phyloP scores from a whole-genome alignment of 2,888 invertebrate genomes.

The Tuta absoluta region DNA sequence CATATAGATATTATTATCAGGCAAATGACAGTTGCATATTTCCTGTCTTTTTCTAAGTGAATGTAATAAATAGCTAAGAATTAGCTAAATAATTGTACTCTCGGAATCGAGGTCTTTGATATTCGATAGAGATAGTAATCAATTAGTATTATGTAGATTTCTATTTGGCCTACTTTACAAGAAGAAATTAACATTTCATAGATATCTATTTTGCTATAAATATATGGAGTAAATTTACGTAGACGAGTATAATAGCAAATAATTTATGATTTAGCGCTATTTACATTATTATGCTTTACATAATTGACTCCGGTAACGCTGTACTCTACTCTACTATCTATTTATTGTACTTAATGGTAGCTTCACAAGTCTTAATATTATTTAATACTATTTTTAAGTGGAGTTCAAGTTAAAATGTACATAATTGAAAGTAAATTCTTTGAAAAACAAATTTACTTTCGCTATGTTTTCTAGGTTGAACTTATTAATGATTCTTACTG shows the following conservation, averaged over 20 bases:
- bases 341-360: conserved; percentile 74
- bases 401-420: conserved; percentile 3
- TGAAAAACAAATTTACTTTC: neutral
- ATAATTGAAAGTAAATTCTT: neutral
- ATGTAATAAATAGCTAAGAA: too few relatives aligned
- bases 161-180: conserved; percentile 29
- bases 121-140: conserved; percentile 4
- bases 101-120: neutral
- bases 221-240: neutral
- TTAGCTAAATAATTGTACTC: too few relatives aligned
- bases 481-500: conserved; percentile 15
- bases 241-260: conserved; percentile 23
- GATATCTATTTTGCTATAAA: conserved; percentile 10
- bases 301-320: conserved; percentile 73
- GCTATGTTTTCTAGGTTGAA: neutral
- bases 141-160: conserved; percentile 11
- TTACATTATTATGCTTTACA: conserved; percentile 46
- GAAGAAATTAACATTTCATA: conserved; percentile 18
- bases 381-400: conserved; percentile 36
- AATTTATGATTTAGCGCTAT: conserved; percentile 25
- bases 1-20: too few relatives aligned
- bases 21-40: too few relatives aligned
- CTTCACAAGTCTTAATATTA: conserved; percentile 50
- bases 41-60: too few relatives aligned
- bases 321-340: conserved; percentile 60